Base-by-base conservation (phyloP, 2,113 vertebrate species). In the Sebastes schlegelii region DNA sequence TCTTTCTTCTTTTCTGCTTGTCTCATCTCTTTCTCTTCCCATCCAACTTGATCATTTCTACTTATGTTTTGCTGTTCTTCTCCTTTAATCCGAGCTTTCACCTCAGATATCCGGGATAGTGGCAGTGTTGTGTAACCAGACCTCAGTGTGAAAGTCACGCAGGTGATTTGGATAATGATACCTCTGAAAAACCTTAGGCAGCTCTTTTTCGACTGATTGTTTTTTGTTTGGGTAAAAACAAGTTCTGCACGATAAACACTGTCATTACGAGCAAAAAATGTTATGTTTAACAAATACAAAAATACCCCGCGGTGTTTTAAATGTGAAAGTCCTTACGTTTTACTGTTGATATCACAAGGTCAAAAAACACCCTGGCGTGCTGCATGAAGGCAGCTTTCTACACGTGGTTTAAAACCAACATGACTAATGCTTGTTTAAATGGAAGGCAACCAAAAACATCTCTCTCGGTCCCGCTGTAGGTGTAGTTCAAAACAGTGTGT, bases 401-500 rank as follows among this genome's bases (percentile, higher is more conserved):
- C 83, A 91, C 67, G 21, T 77, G 77, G 81, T 83, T 80, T 80
- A 58, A 34, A 85, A 67, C 69, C 85, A 91, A 91, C 83, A 88
- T 84, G 79, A 89, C 81, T 82, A 85, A 86, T 88, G 74, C 78
- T 86, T 84, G 83, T 86, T 90, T 90, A 66, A 91, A 86, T 84
- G 83, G 76, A 91, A 82, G 79, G 48, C 45, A 77, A 92, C 88
- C 82, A 86, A 92, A 90, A 89, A 86, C 88, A 90, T 86, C 82
- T 88, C 86, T 86, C 58, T 64, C 26, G 40, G 64, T 84, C 61
- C 57, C 14, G 54, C 84, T 82, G 76, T 77, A 87, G 74, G 86
- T 88, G 78, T 71, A 79, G 86, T 26, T 85, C 51, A 80, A 67
- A 67, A 70, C 48, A 62, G 40, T 86, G 70, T 84, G 70, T 84